Percentiles rank a stretch among this genome's conserved stretches.
phyloP scores from a whole-genome alignment of 2,888 invertebrate species.

The Philopedon plagiatum region DNA sequence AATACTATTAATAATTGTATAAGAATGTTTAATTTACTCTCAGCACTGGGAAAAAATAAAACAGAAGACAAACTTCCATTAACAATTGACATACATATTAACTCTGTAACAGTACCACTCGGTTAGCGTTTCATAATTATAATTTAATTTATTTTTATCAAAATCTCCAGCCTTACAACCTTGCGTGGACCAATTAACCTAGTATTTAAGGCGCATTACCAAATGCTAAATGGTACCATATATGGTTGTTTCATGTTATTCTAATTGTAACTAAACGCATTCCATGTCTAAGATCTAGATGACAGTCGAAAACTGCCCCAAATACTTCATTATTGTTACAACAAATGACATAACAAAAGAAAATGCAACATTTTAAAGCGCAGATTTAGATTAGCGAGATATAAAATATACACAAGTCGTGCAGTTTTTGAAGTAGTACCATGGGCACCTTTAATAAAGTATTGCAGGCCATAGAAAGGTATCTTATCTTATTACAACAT shows the following conservation, averaged over 20 bases:
- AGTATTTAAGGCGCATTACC: slow-evolving; percentile 35
- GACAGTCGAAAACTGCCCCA: slow-evolving; percentile 31
- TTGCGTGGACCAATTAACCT: slow-evolving; percentile 37
- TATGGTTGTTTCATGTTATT: slow-evolving; percentile 28
- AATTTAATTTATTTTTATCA: slow-evolving; percentile 3
- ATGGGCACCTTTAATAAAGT: slow-evolving; percentile 25
- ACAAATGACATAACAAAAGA: slow-evolving; percentile 37
- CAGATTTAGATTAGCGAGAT: slow-evolving; percentile 26
- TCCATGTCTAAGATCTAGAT: slow-evolving; percentile 25
- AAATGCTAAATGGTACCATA: slow-evolving; percentile 34
- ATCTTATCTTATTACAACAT: slow-evolving; percentile 10
- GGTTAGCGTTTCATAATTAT: neutral
- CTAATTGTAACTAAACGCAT: slow-evolving; percentile 18
- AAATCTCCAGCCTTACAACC: neutral
- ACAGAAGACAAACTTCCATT: neutral
- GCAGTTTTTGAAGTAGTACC: slow-evolving; percentile 26
- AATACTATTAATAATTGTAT: too few species aligned
- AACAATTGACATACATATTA: slow-evolving; percentile 5
- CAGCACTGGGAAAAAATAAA: neutral
- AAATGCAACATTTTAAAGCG: slow-evolving; percentile 34
- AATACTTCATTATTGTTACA: slow-evolving; percentile 33
- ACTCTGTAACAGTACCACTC: neutral
- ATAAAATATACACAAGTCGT: slow-evolving; percentile 34
- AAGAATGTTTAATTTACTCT: neutral
- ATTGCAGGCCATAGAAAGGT: slow-evolving; percentile 25